Evolutionary conservation across 2,113 vertebrate species (phyloP).

Genomic region (Mionectes macconnelli): DNA sequence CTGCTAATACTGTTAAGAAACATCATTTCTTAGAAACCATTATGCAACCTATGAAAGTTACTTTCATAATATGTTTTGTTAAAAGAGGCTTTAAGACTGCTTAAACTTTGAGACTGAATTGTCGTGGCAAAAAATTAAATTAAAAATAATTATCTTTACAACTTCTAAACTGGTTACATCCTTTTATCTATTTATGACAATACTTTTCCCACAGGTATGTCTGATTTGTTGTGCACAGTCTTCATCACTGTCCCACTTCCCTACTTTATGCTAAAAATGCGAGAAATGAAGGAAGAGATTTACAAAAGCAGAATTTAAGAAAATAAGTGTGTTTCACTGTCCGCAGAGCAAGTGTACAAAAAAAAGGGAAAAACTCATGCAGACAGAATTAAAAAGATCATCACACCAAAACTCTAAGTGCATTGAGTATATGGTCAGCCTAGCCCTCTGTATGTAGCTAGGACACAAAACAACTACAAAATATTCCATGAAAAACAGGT

Average conservation of each 20-base stretch:
- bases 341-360: background rate
- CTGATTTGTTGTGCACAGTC: background rate
- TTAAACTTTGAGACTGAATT: background rate
- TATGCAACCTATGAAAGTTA: background rate
- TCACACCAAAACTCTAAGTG: background rate
- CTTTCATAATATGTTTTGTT: background rate
- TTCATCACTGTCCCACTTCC: background rate
- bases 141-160: background rate
- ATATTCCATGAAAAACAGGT: too few species aligned
- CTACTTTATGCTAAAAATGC: background rate
- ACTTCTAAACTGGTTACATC: background rate
- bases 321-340: background rate
- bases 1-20: background rate
- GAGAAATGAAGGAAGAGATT: background rate
- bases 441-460: background rate
- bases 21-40: background rate
- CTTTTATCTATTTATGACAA: background rate
- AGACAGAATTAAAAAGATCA: background rate
- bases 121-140: background rate
- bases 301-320: background rate
- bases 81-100: background rate
- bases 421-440: fast-evolving
- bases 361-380: background rate
- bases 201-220: background rate
- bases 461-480: background rate